These are phyloP conservation scores for Cyrtorhinus lividipennis DNA, from an alignment of 1,140 invertebrate species.

Conservation along the genomic window DNA sequence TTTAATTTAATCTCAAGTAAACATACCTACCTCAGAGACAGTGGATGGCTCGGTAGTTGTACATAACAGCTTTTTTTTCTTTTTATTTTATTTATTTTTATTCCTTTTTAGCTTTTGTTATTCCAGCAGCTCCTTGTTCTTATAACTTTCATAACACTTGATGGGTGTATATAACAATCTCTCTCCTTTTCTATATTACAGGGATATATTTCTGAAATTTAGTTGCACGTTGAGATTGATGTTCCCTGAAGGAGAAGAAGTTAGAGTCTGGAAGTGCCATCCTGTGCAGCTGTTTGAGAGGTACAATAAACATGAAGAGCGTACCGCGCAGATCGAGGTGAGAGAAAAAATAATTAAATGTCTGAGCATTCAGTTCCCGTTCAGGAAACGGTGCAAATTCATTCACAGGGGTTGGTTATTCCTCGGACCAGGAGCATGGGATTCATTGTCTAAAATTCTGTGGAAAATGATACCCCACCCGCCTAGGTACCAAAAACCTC, in stretches of 20 bases:
- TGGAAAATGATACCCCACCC: too few species aligned
- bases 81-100: neutral
- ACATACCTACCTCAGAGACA: too few species aligned
- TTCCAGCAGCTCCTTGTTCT: neutral
- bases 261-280: slow-evolving; percentile 55
- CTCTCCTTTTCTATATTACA: slow-evolving; percentile 20
- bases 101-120: neutral
- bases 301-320: neutral
- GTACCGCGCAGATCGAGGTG: slow-evolving; percentile 3
- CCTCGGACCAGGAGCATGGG: too few species aligned
- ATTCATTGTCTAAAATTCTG: too few species aligned
- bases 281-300: slow-evolving; percentile 49
- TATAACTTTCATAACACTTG: neutral
- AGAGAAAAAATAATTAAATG: too few species aligned
- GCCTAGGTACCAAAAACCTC: too few species aligned
- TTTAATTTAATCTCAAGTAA: too few species aligned
- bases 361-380: too few species aligned
- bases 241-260: slow-evolving; percentile 35
- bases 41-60: too few species aligned
- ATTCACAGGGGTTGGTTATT: too few species aligned
- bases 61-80: too few species aligned
- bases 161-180: neutral
- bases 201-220: slow-evolving; percentile 36
- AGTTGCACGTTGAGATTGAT: slow-evolving; percentile 37
- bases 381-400: too few species aligned